Base-by-base conservation (phyloP, 1,140 invertebrate species). In the Calephelis virginiensis region DNA sequence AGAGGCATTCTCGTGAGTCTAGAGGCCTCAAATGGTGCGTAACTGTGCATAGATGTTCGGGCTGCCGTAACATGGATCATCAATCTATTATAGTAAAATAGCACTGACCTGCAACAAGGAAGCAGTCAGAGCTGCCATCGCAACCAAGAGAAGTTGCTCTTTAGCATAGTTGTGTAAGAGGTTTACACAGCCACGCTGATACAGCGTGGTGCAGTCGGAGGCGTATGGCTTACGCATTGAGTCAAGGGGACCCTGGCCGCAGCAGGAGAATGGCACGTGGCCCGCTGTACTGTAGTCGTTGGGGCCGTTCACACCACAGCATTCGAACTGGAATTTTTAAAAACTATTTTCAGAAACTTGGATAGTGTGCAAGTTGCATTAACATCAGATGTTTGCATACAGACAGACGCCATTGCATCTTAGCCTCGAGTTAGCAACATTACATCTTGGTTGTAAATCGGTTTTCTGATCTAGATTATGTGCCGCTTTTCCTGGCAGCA, bases 301-400 rank as follows among this genome's bases (percentile, higher is more conserved):
- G 2, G 90, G 92, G 1, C 92, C 91, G 6, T 91, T 85, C 9
- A 94, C 89, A 13, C 94, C 94, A 69, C 94, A 95, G 69, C 94
- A 95, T 67, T 91, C 89, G 64, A 94, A 91, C 94, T 95, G 76
- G 46, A 91, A 86, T 65, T 9, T 43, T 8, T 43, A 1, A 43
- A 5, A 43, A 43, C 28, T 43, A 8, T 43, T 43, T 43, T 43
- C 8, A 43, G 5, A 28, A 28, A 28, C 5, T 1, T 28, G 5
- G 2, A 28, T 28, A 28, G 2, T 4, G 28, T 28, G 28, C 28
- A 28, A 28, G 28, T 28, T 28, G 28, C 2, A 28, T 28, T 0
- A 1, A 28, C 5, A 28, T 28, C 28, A 2, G 28, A 0, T 28
- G 28, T 28, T 28, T 28, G 28, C 28, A 28, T 28, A 4, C 28